Evolutionary conservation across 2,113 vertebrate genomes (phyloP).

Genomic region (Lophochroa leadbeateri): DNA sequence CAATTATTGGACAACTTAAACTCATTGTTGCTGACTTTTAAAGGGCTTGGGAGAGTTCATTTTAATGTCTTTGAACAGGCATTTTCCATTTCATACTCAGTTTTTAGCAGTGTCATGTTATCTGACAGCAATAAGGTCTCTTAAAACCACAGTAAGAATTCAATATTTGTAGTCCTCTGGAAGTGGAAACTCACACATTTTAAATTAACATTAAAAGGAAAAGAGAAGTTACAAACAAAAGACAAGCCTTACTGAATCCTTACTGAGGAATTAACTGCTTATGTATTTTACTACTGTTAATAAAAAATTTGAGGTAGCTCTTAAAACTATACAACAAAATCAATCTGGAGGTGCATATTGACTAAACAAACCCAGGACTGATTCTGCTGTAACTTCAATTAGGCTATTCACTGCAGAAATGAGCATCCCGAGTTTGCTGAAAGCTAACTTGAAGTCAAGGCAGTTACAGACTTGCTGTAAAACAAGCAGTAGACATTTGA

Average conservation of each 20-base stretch:
- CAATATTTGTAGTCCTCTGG: constrained; percentile 51
- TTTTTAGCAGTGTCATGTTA: neutral
- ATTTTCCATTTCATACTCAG: neutral
- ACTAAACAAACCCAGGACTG: neutral
- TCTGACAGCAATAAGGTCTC: constrained; percentile 55
- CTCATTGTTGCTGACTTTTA: neutral
- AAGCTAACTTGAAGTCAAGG: neutral
- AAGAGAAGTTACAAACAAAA: constrained; percentile 15
- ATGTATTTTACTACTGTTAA: constrained; percentile 2
- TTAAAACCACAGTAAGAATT: constrained; percentile 48
- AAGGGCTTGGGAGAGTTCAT: neutral
- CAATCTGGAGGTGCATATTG: constrained; percentile 44
- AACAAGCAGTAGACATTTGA: neutral
- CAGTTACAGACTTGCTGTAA: neutral
- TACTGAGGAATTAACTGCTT: neutral
- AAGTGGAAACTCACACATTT: constrained; percentile 41
- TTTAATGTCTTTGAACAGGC: neutral
- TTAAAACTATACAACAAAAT: constrained; percentile 26
- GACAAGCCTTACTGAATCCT: neutral
- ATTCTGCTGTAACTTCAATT: neutral
- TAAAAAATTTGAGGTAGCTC: constrained; percentile 44
- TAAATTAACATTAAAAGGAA: constrained; percentile 51
- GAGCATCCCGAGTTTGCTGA: neutral
- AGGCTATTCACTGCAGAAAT: neutral
- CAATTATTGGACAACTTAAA: neutral